A percentile compares a stretch with the other conserved stretches of the same genome.
Evolutionary conservation across 2,797 vertebrate species (phyloP).

Genomic region (Helostoma temminkii): DNA sequence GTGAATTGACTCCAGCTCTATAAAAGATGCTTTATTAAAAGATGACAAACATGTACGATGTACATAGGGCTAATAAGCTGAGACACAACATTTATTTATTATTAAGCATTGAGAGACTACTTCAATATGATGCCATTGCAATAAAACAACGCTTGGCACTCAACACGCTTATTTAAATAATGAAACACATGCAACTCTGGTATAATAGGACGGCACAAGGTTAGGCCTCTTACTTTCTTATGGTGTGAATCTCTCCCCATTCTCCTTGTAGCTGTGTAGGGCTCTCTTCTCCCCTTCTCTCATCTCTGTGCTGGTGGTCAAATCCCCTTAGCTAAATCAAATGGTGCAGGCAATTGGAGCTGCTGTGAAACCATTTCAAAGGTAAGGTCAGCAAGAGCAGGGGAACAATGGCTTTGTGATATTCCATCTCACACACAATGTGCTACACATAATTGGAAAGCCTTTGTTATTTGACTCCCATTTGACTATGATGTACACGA

Average conservation of each 20-base stretch:
- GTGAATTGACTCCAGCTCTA: constrained; percentile 7
- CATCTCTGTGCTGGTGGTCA: constrained; percentile 81
- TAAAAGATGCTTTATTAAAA: constrained; percentile 31
- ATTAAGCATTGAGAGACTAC: constrained; percentile 20
- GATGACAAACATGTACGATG: constrained; percentile 8
- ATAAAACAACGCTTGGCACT: constrained; percentile 55
- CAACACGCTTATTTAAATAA: constrained; percentile 52
- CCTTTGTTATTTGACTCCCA: constrained; percentile 86
- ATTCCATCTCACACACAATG: constrained; percentile 82
- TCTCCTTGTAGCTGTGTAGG: constrained; percentile 51
- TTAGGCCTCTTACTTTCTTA: constrained; percentile 51
- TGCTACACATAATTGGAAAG: constrained; percentile 83
- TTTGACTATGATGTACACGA: constrained; percentile 86
- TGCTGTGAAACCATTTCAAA: constrained; percentile 82
- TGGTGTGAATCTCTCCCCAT: constrained; percentile 51
- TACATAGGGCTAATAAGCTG: constrained; percentile 35
- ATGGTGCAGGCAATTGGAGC: constrained; percentile 81
- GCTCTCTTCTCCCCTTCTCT: constrained; percentile 59
- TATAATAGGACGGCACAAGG: constrained; percentile 69
- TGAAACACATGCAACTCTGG: constrained; percentile 63
- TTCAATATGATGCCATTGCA: constrained; percentile 50
- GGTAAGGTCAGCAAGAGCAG: constrained; percentile 80
- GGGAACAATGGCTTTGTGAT: constrained; percentile 83
- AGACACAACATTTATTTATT: constrained; percentile 46
- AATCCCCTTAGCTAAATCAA: constrained; percentile 84